Evolutionary conservation across 2,888 invertebrate genomes (phyloP).

Genomic region (Scelioninae gen. 1): DNA sequence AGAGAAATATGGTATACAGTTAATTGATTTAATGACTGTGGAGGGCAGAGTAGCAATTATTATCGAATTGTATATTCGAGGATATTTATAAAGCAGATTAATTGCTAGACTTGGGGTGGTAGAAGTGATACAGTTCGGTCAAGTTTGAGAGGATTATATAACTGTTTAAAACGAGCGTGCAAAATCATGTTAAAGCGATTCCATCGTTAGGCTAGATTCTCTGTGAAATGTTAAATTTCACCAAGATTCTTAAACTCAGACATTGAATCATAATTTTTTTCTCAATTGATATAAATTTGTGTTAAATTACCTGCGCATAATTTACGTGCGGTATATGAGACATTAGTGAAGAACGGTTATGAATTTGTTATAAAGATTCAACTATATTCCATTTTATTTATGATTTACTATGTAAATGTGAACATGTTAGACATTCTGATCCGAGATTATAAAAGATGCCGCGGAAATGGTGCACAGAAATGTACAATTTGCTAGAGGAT

Average conservation of each 20-base stretch:
- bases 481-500: neutral
- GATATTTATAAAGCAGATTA: neutral
- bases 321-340: too few relatives aligned
- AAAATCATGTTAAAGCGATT: neutral
- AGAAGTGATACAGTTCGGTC: constrained; percentile 7
- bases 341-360: too few relatives aligned
- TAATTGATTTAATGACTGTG: neutral
- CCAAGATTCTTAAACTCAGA: neutral
- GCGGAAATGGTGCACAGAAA: neutral
- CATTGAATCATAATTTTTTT: too few relatives aligned
- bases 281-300: too few relatives aligned
- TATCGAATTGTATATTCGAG: neutral
- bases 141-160: neutral
- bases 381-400: too few relatives aligned
- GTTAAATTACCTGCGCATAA: too few relatives aligned
- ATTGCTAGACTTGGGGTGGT: neutral
- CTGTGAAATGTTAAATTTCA: neutral
- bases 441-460: neutral
- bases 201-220: neutral
- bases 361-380: too few relatives aligned
- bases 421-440: neutral
- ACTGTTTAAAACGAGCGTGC: neutral
- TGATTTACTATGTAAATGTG: too few relatives aligned
- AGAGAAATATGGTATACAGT: neutral
- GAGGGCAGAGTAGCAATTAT: neutral